A percentile compares a stretch with the other conserved stretches of the same genome.
phyloP scores from a whole-genome alignment of 1,140 invertebrate species.

The Kradibia gibbosae region DNA sequence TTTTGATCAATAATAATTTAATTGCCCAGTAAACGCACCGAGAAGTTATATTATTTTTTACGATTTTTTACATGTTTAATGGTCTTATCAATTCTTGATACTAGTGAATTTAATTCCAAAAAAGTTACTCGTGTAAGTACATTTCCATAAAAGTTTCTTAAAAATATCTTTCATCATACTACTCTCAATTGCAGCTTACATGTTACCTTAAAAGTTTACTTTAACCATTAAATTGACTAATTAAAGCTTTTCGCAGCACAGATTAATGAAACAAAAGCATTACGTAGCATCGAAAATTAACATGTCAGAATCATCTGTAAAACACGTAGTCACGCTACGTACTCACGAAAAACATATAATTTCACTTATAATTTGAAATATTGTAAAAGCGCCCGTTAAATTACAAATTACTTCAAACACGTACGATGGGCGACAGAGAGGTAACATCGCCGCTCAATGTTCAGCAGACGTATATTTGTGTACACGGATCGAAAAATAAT shows the following conservation, averaged over 20 bases:
- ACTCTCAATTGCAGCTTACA: not conserved
- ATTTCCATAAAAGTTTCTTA: not conserved
- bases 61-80: too few relatives aligned
- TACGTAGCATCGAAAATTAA: constrained; percentile 13
- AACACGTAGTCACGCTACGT: not conserved
- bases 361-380: constrained; percentile 8
- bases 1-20: too few relatives aligned
- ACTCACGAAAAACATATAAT: constrained; percentile 2
- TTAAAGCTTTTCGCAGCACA: not conserved
- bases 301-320: constrained; percentile 7
- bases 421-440: not conserved
- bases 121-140: too few relatives aligned
- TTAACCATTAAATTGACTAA: constrained; percentile 6
- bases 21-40: too few relatives aligned
- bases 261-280: not conserved
- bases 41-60: too few relatives aligned
- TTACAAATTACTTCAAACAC: not conserved
- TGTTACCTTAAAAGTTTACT: not conserved
- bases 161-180: not conserved
- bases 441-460: not conserved
- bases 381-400: not conserved
- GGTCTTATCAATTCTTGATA: too few relatives aligned
- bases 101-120: too few relatives aligned
- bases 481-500: not conserved
- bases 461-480: not conserved